Evolutionary conservation across 1,140 invertebrate genomes (phyloP), one percentile per base, ranked within the genome.

Genomic region (Tyrophagus putrescentiae): DNA sequence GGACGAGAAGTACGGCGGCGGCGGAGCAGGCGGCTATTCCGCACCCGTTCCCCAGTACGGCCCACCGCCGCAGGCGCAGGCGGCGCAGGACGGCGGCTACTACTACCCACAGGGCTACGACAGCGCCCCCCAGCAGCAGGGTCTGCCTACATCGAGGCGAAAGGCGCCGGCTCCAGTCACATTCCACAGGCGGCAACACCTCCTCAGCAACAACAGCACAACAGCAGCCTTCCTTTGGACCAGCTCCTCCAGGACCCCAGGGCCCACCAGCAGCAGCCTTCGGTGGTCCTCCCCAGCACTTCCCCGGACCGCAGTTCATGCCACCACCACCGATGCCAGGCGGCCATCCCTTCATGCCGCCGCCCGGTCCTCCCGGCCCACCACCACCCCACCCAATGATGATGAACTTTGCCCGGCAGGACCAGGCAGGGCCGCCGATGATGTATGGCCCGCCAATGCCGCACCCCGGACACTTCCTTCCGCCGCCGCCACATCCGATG

Each of bases 41-140:
- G n/a, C n/a, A n/a, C n/a, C 25, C 2, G 25, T 42, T 42, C 25
- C 18, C 25, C 6, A 42, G 18, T 42, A 42, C 25, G 41, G 41
- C 41, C n/a, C n/a, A n/a, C n/a, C 41, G 25, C 6, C 36, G 36
- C 21, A 39, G 13, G 36, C 13, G 13, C 36, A 39, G 45, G 7
- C 45, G 31, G 31, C 6, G 45, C 45, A 7, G 31, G 7, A 48
- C 18, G 21, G 31, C 31, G 36, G 36, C 13, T 18, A 48, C 7
- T 6, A 48, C 7, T 48, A 48, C 18, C 45, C 45, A 48, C 45
- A 48, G 18, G 45, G 21, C 7, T 48, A 48, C 18, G 45, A 18
- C 45, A 48, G 45, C 18, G 45, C 45, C 7, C 45, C 45, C 23
- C 45, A 48, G 31, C 45, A 21, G 31, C 45, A 48, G 45, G 18